Conservation (phyloP, 2,888 invertebrate species). For the Andrena flavipes region DNA sequence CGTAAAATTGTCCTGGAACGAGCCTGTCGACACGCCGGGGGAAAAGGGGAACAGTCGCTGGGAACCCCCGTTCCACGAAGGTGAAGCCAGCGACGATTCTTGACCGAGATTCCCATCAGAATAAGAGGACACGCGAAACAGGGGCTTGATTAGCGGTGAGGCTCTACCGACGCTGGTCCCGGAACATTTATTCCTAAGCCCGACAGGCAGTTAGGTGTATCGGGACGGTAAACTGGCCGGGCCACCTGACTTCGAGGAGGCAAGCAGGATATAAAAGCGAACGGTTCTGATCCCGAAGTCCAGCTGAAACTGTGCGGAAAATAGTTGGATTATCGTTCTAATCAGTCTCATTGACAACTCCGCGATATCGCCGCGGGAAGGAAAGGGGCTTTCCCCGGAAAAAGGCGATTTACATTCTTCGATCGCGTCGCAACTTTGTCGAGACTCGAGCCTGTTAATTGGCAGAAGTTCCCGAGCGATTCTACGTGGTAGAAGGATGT, state of each 20-base stretch:
- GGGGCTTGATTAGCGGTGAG: constrained; percentile 40
- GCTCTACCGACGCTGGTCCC: neutral
- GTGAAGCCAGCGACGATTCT: constrained; percentile 25
- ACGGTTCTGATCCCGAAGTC: constrained; percentile 6
- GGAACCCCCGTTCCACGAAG: neutral
- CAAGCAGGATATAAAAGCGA: constrained; percentile 39
- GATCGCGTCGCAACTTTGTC: neutral
- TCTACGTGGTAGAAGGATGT: too few relatives aligned
- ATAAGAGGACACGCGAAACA: constrained; percentile 50
- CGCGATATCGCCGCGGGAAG: neutral
- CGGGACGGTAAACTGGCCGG: neutral
- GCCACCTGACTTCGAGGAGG: constrained; percentile 20
- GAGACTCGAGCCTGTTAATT: neutral
- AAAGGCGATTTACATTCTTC: neutral
- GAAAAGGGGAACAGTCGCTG: neutral
- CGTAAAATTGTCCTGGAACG: constrained; percentile 17
- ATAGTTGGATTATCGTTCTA: constrained; percentile 52
- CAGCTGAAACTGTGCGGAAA: constrained; percentile 9
- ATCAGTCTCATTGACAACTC: constrained; percentile 19
- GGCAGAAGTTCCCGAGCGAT: neutral
- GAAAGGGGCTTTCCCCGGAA: neutral
- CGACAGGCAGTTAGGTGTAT: neutral
- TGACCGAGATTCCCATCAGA: constrained; percentile 48
- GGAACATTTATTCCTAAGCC: constrained; percentile 16
- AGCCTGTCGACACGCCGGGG: constrained; percentile 1